A percentile compares a stretch with the other conserved stretches of the same genome.
Evolutionary conservation across 2,797 vertebrate species (phyloP).

Genomic region (Betta splendens): DNA sequence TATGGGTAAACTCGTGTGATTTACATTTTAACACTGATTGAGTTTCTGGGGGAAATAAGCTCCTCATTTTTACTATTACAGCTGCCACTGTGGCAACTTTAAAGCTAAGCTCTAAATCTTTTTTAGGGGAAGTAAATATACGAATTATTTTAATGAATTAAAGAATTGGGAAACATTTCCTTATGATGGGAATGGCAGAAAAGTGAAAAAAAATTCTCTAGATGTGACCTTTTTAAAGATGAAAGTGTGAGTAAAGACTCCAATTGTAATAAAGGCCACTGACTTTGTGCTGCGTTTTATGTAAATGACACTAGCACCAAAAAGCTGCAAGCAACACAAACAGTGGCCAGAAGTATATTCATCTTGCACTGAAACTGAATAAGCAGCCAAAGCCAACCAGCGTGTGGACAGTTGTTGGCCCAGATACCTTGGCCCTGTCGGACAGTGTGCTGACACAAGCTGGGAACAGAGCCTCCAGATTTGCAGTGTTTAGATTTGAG

Average conservation of each 20-base stretch:
- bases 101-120: not conserved
- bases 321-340: conserved; percentile 23
- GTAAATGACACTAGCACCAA: conserved; percentile 21
- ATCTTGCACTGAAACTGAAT: conserved; percentile 28
- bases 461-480: conserved; percentile 23
- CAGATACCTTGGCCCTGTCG: conserved; percentile 4
- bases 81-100: conserved; percentile 1
- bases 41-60: too few species aligned
- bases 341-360: not conserved
- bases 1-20: too few species aligned
- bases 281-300: conserved; percentile 37
- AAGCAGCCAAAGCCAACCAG: conserved; percentile 14
- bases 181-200: too few species aligned
- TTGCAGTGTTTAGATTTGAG: conserved; percentile 33
- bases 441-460: conserved; percentile 20
- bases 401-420: conserved; percentile 16
- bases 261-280: conserved; percentile 31
- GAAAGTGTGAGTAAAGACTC: conserved; percentile 26
- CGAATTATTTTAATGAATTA: conserved; percentile 19
- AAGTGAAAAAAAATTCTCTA: too few species aligned
- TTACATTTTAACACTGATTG: too few species aligned
- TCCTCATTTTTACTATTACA: not conserved
- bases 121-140: not conserved
- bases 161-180: conserved; percentile 22
- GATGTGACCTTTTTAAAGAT: conserved; percentile 54